Percentiles rank a stretch among this genome's conserved stretches.
Conservation (phyloP, 2,888 invertebrate species). For the Kryphioiulus occultus region DNA sequence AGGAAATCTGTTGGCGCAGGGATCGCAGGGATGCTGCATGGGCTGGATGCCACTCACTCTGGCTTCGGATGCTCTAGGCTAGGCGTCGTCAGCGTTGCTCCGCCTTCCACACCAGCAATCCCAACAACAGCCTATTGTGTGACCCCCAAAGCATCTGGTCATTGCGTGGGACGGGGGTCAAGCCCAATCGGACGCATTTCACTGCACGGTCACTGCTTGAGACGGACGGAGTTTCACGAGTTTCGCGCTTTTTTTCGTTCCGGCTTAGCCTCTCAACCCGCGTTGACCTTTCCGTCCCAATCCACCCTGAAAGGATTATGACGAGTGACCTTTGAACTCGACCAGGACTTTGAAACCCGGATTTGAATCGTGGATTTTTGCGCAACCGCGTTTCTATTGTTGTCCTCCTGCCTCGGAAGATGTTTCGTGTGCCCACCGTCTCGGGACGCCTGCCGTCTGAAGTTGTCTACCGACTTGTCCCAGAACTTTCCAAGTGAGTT, state of each 20-base stretch:
- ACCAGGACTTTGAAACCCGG: not conserved
- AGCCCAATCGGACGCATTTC: not conserved
- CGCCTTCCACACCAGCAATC: not conserved
- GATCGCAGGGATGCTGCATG: constrained; percentile 9
- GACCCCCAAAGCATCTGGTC: not conserved
- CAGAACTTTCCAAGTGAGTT: not conserved
- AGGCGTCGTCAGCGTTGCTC: constrained; percentile 2
- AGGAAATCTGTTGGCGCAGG: not conserved
- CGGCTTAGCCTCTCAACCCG: not conserved
- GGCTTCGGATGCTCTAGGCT: not conserved
- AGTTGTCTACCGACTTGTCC: not conserved
- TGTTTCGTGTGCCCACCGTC: not conserved
- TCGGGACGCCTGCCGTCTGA: not conserved
- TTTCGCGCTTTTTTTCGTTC: not conserved
- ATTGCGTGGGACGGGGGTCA: constrained; percentile 33
- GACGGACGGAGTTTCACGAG: not conserved
- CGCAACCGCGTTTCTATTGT: not conserved
- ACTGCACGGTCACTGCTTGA: not conserved
- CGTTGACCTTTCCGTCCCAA: not conserved
- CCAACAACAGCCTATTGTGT: constrained; percentile 32
- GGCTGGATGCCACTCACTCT: not conserved
- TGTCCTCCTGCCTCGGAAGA: not conserved
- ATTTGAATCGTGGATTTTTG: not conserved
- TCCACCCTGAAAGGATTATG: not conserved
- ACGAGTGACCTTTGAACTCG: not conserved